Evolutionary conservation across 2,797 vertebrate genomes (phyloP).

Genomic region (Sebastes iracundus): DNA sequence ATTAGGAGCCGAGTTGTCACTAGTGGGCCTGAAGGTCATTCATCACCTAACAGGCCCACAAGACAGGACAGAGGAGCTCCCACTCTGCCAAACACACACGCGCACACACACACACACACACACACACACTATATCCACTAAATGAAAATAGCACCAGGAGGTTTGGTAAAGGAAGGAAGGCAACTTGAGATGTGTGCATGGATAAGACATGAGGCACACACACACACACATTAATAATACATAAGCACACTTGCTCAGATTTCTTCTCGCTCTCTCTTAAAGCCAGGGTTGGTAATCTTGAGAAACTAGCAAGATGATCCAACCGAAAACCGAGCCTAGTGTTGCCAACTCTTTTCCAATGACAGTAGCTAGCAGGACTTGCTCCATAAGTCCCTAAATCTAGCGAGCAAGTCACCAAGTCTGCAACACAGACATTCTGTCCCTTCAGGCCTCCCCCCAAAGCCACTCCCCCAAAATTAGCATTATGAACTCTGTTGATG

Average conservation of each 20-base stretch:
- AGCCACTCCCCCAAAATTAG: too few relatives aligned
- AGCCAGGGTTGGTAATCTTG: too few relatives aligned
- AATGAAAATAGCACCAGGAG: not conserved
- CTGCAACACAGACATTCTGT: too few relatives aligned
- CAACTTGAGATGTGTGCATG: constrained; percentile 19
- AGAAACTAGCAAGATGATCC: too few relatives aligned
- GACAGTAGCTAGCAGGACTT: too few relatives aligned
- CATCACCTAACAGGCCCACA: constrained; percentile 59
- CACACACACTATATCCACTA: too few relatives aligned
- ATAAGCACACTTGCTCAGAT: not conserved
- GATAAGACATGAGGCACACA: constrained; percentile 3
- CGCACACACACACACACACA: not conserved
- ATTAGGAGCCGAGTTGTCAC: constrained; percentile 68
- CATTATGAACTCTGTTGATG: too few relatives aligned
- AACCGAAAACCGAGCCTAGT: accelerated
- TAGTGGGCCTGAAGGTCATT: constrained; percentile 55
- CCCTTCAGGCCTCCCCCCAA: too few relatives aligned
- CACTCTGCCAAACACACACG: constrained; percentile 24
- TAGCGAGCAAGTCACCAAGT: too few relatives aligned
- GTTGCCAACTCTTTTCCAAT: too few relatives aligned
- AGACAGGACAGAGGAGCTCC: constrained; percentile 47
- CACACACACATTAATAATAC: not conserved
- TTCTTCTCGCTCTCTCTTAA: not conserved
- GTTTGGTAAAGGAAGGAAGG: constrained; percentile 12
- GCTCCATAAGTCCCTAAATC: too few relatives aligned